Percentiles rank a stretch among this genome's conserved stretches.
Evolutionary conservation across 2,888 invertebrate genomes (phyloP).

Genomic region (Nebria brevicollis): DNA sequence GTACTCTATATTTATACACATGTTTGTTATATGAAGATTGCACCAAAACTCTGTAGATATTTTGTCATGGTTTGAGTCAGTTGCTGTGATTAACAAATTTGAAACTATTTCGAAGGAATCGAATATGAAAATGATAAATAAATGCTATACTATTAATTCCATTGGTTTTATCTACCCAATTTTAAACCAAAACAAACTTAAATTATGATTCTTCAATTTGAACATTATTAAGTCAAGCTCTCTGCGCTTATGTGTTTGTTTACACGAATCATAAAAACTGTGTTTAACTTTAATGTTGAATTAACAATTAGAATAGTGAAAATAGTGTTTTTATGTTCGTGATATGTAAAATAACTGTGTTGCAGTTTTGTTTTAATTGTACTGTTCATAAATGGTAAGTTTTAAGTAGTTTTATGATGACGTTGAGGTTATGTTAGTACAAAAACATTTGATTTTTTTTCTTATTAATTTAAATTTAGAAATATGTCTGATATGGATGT

Average conservation of each 20-base stretch:
- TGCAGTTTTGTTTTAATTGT: background rate
- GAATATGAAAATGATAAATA: background rate
- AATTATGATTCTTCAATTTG: background rate
- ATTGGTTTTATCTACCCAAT: background rate
- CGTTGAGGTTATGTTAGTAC: background rate
- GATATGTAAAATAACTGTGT: background rate
- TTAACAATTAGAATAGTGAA: background rate
- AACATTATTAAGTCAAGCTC: background rate
- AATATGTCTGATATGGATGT: background rate
- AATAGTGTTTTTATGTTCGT: background rate
- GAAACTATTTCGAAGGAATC: background rate
- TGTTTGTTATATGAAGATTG: background rate
- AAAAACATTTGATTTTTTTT: background rate
- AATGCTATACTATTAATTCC: background rate
- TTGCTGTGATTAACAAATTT: background rate
- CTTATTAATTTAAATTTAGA: background rate
- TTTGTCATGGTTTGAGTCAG: background rate
- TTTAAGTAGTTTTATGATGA: background rate
- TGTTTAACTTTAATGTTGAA: background rate
- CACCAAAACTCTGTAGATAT: background rate
- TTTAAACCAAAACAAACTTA: background rate
- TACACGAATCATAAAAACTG: background rate
- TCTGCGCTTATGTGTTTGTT: background rate
- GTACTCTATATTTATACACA: background rate
- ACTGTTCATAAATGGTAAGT: background rate